Evolutionary conservation across 2,888 invertebrate genomes (phyloP).

Genomic region (Andrena flavipes): DNA sequence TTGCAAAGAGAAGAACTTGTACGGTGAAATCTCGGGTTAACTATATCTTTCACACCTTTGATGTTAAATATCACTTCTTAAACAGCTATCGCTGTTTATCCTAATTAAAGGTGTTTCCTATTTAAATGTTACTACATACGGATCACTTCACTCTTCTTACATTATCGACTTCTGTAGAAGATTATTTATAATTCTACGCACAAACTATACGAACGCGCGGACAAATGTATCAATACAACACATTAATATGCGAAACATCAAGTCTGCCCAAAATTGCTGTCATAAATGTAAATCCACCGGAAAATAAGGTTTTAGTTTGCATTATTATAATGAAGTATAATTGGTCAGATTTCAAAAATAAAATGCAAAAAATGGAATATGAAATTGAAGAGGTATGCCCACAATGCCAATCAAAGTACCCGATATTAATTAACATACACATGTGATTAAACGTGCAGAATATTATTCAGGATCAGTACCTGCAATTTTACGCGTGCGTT

Average conservation of each 20-base stretch:
- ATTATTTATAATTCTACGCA: slow-evolving; percentile 46
- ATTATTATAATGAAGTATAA: slow-evolving; percentile 55
- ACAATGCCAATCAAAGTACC: slow-evolving; percentile 48
- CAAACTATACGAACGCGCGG: slow-evolving; percentile 33
- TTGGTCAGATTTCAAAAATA: slow-evolving; percentile 55
- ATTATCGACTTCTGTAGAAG: slow-evolving; percentile 27
- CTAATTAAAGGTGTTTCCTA: not conserved
- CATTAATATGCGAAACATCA: slow-evolving; percentile 61
- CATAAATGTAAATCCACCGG: slow-evolving; percentile 57
- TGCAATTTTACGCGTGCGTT: slow-evolving; percentile 42
- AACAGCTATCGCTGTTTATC: no score
- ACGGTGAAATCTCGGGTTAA: no score
- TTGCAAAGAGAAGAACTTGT: no score
- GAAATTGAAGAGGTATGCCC: slow-evolving; percentile 55
- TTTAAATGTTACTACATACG: no score
- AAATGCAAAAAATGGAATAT: slow-evolving; percentile 44
- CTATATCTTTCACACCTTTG: no score
- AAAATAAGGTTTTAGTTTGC: slow-evolving; percentile 62
- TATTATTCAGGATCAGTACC: slow-evolving; percentile 42
- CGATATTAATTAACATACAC: slow-evolving; percentile 50
- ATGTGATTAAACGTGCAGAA: slow-evolving; percentile 46
- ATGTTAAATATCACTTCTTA: no score
- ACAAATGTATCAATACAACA: slow-evolving; percentile 45
- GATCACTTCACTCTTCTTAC: slow-evolving; percentile 13
- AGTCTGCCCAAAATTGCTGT: slow-evolving; percentile 47